phyloP scores from a whole-genome alignment of 2,797 vertebrate genomes.

The Sciaenops ocellatus region DNA sequence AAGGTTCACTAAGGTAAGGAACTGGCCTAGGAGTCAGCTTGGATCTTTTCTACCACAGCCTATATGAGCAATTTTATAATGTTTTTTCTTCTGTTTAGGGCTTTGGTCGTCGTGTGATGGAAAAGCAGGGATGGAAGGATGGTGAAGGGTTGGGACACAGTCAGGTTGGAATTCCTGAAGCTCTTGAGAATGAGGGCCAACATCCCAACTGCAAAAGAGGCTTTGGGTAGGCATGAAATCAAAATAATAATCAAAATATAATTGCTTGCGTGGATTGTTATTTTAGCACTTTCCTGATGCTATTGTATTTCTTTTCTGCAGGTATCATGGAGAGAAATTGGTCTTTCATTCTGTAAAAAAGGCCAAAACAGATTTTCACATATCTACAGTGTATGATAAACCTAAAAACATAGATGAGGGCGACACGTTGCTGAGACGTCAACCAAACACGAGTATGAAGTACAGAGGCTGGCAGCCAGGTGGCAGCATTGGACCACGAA shows the following conservation, averaged over 20 bases:
- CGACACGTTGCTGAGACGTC: slow-evolving; percentile 89
- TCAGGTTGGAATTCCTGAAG: slow-evolving; percentile 89
- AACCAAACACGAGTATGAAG: slow-evolving; percentile 91
- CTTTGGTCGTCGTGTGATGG: slow-evolving; percentile 94
- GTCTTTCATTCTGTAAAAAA: slow-evolving; percentile 86
- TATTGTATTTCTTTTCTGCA: slow-evolving; percentile 63
- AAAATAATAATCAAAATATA: not conserved
- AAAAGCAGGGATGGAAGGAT: slow-evolving; percentile 96
- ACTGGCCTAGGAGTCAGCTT: not conserved
- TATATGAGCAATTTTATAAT: not conserved
- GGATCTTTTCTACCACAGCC: not conserved
- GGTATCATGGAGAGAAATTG: slow-evolving; percentile 96
- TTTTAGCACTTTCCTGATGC: slow-evolving; percentile 3
- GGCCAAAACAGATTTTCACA: slow-evolving; percentile 82
- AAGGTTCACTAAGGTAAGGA: slow-evolving; percentile 91
- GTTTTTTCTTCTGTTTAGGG: slow-evolving; percentile 82
- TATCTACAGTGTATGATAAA: slow-evolving; percentile 92
- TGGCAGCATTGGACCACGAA: slow-evolving; percentile 69
- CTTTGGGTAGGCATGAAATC: slow-evolving; percentile 89
- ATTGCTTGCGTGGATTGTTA: not conserved
- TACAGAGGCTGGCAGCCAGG: slow-evolving; percentile 85
- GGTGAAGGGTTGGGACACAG: slow-evolving; percentile 92
- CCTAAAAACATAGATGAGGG: slow-evolving; percentile 89
- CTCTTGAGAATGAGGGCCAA: slow-evolving; percentile 93
- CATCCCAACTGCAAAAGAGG: slow-evolving; percentile 95